Evolutionary conservation across 2,888 invertebrate species (phyloP).

Genomic region (Epirrita christyi): DNA sequence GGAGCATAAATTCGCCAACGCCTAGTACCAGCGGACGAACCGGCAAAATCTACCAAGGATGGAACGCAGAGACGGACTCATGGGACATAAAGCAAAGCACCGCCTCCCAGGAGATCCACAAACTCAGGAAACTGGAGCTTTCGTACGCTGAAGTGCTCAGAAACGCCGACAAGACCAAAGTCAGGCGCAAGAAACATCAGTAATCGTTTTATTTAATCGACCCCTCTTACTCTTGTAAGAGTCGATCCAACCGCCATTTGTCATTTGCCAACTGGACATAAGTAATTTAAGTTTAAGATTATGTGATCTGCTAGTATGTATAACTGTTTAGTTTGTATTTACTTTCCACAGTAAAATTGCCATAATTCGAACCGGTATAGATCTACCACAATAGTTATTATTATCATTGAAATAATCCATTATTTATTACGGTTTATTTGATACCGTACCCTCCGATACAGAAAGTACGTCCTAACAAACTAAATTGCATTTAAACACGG

Average conservation of each 20-base stretch:
- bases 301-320: constrained; percentile 82
- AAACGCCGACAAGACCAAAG: constrained; percentile 86
- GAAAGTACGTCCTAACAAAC: constrained; percentile 48
- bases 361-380: constrained; percentile 74
- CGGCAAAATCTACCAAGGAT: constrained; percentile 78
- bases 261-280: constrained; percentile 81
- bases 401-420: constrained; percentile 48
- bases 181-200: constrained; percentile 81
- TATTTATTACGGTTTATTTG: constrained; percentile 56
- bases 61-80: constrained; percentile 78
- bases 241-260: constrained; percentile 80
- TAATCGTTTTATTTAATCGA: constrained; percentile 70
- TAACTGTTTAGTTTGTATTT: constrained; percentile 74
- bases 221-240: constrained; percentile 71
- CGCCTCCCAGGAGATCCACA: constrained; percentile 93
- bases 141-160: constrained; percentile 94
- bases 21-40: constrained; percentile 81
- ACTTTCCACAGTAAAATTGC: constrained; percentile 76
- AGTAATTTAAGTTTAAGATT: constrained; percentile 73
- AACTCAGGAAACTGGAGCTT: constrained; percentile 91
- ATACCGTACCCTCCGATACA: constrained; percentile 59
- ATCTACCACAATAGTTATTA: constrained; percentile 57
- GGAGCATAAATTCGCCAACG: constrained; percentile 85
- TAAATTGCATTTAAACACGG: constrained; percentile 63
- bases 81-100: constrained; percentile 86